These are phyloP conservation scores for Pteropus alecto DNA, from an alignment of 2,113 vertebrate genomes.

Conservation along the genomic window DNA sequence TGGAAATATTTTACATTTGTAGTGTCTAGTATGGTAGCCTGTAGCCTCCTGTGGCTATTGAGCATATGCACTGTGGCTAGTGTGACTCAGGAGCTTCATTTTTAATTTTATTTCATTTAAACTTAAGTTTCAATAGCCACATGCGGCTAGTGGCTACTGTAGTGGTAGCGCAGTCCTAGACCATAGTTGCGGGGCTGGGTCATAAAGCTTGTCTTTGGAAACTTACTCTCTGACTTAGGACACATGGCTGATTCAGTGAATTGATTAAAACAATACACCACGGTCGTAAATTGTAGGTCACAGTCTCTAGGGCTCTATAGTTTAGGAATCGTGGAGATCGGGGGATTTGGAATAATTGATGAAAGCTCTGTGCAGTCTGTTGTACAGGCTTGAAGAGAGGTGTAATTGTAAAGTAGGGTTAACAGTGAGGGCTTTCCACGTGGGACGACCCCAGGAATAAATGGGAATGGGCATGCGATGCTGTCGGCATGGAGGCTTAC, in stretches of 20 bases:
- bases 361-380: background rate
- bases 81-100: background rate
- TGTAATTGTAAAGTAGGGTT: background rate
- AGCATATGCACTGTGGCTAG: background rate
- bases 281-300: background rate
- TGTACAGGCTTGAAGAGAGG: background rate
- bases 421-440: background rate
- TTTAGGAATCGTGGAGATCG: background rate
- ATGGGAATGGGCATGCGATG: fast-evolving
- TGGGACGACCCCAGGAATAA: background rate
- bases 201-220: background rate
- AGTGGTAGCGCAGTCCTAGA: background rate
- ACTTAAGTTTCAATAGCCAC: background rate
- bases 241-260: background rate
- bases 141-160: fast-evolving
- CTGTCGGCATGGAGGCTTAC: background rate
- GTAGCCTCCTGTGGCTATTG: background rate
- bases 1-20: background rate
- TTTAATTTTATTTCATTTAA: background rate
- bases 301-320: background rate
- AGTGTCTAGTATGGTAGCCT: background rate
- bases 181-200: background rate
- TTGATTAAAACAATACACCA: background rate
- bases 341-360: too few species aligned
- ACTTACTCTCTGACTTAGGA: background rate